These are phyloP conservation scores for Stenodema calcarata DNA, from an alignment of 2,888 invertebrate species.

Conservation along the genomic window DNA sequence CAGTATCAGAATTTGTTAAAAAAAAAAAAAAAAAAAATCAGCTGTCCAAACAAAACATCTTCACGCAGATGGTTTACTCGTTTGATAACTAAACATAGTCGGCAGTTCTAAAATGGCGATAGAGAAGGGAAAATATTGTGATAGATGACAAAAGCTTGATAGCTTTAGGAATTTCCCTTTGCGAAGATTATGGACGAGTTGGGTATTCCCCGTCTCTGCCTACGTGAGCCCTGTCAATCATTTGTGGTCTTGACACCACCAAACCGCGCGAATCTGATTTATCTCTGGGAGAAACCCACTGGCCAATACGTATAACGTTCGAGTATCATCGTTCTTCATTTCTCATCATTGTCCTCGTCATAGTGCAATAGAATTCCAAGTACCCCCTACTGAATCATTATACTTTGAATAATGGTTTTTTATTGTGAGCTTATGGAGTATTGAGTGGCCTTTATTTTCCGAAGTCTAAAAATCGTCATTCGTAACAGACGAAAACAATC, in stretches of 20 bases:
- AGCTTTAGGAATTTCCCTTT: background rate
- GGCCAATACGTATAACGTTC: too few species aligned
- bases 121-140: background rate
- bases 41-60: background rate
- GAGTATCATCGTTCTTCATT: too few species aligned
- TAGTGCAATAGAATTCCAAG: too few species aligned
- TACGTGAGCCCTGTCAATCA: background rate
- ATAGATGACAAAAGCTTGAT: background rate
- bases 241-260: background rate
- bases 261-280: background rate
- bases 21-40: background rate
- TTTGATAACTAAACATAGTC: background rate
- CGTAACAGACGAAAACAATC: too few species aligned
- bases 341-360: too few species aligned
- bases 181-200: background rate
- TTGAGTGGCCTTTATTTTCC: too few species aligned
- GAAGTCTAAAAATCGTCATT: too few species aligned
- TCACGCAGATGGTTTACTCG: background rate
- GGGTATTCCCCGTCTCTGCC: background rate
- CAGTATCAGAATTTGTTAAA: too few species aligned
- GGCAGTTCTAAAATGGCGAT: background rate
- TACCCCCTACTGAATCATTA: too few species aligned
- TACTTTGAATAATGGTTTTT: too few species aligned
- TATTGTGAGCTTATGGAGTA: too few species aligned
- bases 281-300: background rate